Conservation (phyloP, 1,140 invertebrate genomes). For the Maconellicoccus hirsutus region DNA sequence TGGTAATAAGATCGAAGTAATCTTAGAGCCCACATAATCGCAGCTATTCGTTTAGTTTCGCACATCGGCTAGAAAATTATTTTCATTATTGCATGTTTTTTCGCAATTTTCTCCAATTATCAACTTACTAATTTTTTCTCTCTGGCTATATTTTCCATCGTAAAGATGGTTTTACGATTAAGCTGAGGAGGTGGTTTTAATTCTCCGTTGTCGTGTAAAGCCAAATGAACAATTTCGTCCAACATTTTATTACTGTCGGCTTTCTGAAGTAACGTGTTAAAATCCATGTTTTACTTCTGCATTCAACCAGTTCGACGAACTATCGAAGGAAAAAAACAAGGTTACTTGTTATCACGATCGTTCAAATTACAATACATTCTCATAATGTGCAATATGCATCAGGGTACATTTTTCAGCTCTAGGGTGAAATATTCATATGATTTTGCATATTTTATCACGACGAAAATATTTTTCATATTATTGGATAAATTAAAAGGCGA, state of each 20-base stretch:
- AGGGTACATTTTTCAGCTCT: too few species aligned
- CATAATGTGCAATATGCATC: too few species aligned
- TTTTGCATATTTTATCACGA: too few species aligned
- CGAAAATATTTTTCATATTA: too few species aligned
- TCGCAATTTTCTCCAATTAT: too few species aligned
- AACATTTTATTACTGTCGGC: neutral
- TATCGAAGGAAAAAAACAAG: too few species aligned
- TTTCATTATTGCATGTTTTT: too few species aligned
- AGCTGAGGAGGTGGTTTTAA: neutral
- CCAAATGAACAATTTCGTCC: neutral
- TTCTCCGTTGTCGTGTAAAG: neutral
- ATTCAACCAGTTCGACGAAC: too few species aligned
- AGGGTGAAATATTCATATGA: too few species aligned
- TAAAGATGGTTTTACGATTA: neutral
- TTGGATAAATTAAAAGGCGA: too few species aligned
- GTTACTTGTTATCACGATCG: too few species aligned
- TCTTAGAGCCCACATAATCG: neutral
- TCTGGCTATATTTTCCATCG: neutral
- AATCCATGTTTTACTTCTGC: neutral
- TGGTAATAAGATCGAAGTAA: neutral
- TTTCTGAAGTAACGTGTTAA: neutral
- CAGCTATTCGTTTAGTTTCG: neutral
- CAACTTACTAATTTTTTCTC: neutral
- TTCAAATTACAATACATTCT: too few species aligned
- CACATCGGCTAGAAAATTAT: neutral